Percentiles rank a stretch among this genome's conserved stretches.
Evolutionary conservation across 1,140 invertebrate species (phyloP).

Genomic region (Lepidurus packardi): DNA sequence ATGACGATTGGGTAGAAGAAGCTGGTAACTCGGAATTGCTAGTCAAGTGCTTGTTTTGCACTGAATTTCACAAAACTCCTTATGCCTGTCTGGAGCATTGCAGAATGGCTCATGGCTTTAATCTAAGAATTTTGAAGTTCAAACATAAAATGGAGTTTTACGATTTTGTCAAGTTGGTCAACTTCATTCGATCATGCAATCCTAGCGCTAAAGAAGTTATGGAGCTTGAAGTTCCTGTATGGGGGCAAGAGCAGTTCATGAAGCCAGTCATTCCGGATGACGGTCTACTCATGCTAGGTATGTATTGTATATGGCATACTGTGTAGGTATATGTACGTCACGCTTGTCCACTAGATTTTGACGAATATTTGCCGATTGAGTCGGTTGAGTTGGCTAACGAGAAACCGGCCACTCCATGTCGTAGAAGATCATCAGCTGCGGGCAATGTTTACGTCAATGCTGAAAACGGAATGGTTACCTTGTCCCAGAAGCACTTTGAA

Average conservation of each 20-base stretch:
- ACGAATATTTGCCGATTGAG: slow-evolving; percentile 43
- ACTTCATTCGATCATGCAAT: slow-evolving; percentile 68
- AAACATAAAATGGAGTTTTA: slow-evolving; percentile 74
- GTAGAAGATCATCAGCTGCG: slow-evolving; percentile 22
- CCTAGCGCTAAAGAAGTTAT: slow-evolving; percentile 53
- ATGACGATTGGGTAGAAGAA: slow-evolving; percentile 33
- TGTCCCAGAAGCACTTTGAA: slow-evolving; percentile 56
- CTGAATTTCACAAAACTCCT: slow-evolving; percentile 44
- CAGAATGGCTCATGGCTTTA: slow-evolving; percentile 57
- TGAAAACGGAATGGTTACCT: slow-evolving; percentile 56
- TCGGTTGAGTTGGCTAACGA: not conserved
- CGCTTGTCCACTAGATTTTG: slow-evolving; percentile 46
- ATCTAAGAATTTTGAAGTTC: slow-evolving; percentile 58
- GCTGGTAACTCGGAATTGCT: slow-evolving; percentile 27
- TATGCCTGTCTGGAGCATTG: slow-evolving; percentile 50
- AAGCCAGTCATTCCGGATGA: slow-evolving; percentile 70
- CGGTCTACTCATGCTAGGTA: slow-evolving; percentile 76
- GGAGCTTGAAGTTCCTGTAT: slow-evolving; percentile 49
- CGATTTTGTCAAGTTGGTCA: slow-evolving; percentile 80
- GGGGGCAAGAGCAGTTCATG: slow-evolving; percentile 66
- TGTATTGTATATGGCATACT: slow-evolving; percentile 37
- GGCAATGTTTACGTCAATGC: slow-evolving; percentile 44
- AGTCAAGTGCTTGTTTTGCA: slow-evolving; percentile 54
- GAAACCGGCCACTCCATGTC: slow-evolving; percentile 16
- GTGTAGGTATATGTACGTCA: slow-evolving; percentile 33